Base-by-base conservation (phyloP, 2,888 invertebrate species). In the Smittia aterrima region DNA sequence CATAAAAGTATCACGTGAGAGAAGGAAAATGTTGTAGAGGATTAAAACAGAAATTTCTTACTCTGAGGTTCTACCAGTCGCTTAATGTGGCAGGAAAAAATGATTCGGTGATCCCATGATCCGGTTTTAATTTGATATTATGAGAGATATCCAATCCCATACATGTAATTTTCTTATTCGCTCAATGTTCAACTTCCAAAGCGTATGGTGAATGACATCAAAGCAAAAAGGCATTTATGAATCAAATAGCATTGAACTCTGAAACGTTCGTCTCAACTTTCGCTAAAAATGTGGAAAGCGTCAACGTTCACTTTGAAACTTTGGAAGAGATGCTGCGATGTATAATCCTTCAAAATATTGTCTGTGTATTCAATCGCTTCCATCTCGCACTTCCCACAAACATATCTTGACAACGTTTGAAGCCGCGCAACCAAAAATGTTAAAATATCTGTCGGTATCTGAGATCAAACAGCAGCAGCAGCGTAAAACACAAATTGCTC, bases 171-270 rank as follows among this genome's bases (percentile, higher is more conserved):
- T 58, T 58, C 16, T 47, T 47, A 2, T 47, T 47, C 47, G 47
- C 13, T 47, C 47, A 3, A 16, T 47, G 47, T 47, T 47, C 47
- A n/a, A 47, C 47, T 6, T 47, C 9, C 4, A 32, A 32, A 47
- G 47, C 58, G 18, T 58, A 58, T 58, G 58, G 58, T 66, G 66
- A 68, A 22, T 41, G 41, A 68, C 68, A 68, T 68, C 68, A 68
- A 68, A 68, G 24, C 58, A 58, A 58, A 47, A 58, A 22, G 58
- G 4, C 13, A 11, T 58, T 58, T 20, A 2, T 20, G 22, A 2
- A 58, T 20, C 20, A 58, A 58, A 58, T 20, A 7, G n/a, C 22
- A 58, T 58, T 58, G 58, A 58, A 58, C 58, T 58, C 58, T 22
- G 58, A 18, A 58, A 22, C 47, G 47, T 11, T 47, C 47, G 20